A percentile compares a stretch with the other conserved stretches of the same genome.
phyloP scores from a whole-genome alignment of 2,113 vertebrate genomes.

The Festucalex cinctus region DNA sequence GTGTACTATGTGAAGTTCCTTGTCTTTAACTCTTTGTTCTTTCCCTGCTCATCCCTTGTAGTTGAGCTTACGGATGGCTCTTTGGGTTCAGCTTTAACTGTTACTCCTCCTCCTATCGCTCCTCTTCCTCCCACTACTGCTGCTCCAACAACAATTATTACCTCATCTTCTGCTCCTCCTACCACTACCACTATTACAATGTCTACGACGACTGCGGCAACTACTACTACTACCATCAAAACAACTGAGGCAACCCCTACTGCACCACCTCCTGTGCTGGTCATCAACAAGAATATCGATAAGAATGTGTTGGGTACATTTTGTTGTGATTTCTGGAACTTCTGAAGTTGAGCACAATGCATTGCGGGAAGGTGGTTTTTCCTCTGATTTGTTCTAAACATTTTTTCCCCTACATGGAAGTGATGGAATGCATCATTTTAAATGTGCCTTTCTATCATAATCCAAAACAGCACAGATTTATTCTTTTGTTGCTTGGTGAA shows the following conservation, averaged over 20 bases:
- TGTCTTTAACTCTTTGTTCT: slow-evolving; percentile 69
- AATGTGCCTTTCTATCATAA: background rate
- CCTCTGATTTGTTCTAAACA: background rate
- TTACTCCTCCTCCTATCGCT: slow-evolving; percentile 59
- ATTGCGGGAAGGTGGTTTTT: background rate
- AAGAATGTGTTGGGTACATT: slow-evolving; percentile 68
- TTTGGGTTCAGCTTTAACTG: slow-evolving; percentile 63
- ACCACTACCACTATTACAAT: slow-evolving; percentile 38
- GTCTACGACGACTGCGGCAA: slow-evolving; percentile 31
- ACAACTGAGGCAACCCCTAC: slow-evolving; percentile 57
- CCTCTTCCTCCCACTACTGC: slow-evolving; percentile 58
- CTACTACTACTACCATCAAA: slow-evolving; percentile 33
- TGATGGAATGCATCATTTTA: no score
- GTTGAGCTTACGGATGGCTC: slow-evolving; percentile 68
- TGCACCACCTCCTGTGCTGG: slow-evolving; percentile 62
- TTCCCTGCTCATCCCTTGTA: slow-evolving; percentile 64
- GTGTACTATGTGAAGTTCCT: slow-evolving; percentile 30
- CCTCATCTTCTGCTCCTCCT: slow-evolving; percentile 44
- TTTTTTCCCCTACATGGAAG: no score
- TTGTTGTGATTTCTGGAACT: slow-evolving; percentile 22
- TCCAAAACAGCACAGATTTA: background rate
- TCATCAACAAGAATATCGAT: slow-evolving; percentile 64
- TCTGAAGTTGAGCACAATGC: background rate
- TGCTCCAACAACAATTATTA: slow-evolving; percentile 52
- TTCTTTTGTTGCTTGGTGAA: no score